A percentile compares a stretch with the other conserved stretches of the same genome.
phyloP scores from a whole-genome alignment of 2,113 vertebrate genomes.

The Plotosus lineatus region DNA sequence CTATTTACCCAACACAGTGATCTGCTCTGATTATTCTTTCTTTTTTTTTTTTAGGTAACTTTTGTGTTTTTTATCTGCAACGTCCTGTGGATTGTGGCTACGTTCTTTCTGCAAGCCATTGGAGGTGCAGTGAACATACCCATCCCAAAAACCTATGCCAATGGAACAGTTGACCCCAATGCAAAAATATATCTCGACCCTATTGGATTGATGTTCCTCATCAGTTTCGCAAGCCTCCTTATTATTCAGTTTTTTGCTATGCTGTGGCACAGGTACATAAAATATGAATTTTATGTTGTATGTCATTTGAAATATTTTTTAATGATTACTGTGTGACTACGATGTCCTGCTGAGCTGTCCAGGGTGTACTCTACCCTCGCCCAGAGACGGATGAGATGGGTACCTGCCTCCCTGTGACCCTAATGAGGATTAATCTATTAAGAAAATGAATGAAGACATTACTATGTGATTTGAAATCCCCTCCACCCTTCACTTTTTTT shows the following conservation, averaged over 20 bases:
- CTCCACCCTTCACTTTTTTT: no score
- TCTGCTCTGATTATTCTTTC: constrained; percentile 2
- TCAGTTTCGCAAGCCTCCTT: constrained; percentile 26
- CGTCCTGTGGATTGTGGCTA: constrained; percentile 66
- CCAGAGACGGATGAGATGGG: no score
- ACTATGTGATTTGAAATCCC: no score
- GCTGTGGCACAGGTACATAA: constrained; percentile 63
- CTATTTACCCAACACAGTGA: no score
- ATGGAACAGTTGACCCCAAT: neutral
- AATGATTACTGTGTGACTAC: neutral
- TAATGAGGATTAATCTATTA: no score
- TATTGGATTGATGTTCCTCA: constrained; percentile 39
- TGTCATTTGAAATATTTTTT: neutral
- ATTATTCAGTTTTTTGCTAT: constrained; percentile 32
- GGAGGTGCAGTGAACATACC: constrained; percentile 26
- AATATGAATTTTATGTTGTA: neutral
- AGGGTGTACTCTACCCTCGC: no score
- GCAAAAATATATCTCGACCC: neutral
- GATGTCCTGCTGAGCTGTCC: no score
- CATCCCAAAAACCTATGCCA: constrained; percentile 42
- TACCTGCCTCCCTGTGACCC: no score
- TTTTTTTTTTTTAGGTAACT: constrained; percentile 52
- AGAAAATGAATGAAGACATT: no score
- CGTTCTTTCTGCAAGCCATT: constrained; percentile 64
- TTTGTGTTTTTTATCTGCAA: constrained; percentile 70